A percentile compares a stretch with the other conserved stretches of the same genome.
phyloP scores from a whole-genome alignment of 2,113 vertebrate species.

The Falcunculus frontatus region DNA sequence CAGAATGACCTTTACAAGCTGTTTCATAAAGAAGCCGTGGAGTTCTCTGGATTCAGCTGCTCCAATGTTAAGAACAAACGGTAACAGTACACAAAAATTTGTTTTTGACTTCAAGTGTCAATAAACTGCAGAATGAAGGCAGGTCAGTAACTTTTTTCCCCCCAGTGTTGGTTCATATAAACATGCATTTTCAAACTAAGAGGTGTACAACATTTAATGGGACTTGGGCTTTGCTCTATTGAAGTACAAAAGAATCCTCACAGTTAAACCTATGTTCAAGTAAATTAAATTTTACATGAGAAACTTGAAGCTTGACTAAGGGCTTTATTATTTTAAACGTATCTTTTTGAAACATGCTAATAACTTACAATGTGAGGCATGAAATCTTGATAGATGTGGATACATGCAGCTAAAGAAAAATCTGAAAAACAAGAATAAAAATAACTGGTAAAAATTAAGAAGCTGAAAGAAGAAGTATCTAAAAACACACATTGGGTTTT shows the following conservation, averaged over 20 bases:
- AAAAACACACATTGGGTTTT: neutral
- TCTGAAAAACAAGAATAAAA: neutral
- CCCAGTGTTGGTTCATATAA: neutral
- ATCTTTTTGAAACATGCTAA: neutral
- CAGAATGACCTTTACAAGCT: neutral
- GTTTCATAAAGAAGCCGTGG: neutral
- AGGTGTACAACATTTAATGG: neutral
- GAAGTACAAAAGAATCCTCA: neutral
- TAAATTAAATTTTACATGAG: neutral
- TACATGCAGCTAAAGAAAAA: neutral
- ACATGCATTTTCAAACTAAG: neutral
- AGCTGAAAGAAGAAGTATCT: neutral
- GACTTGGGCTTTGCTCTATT: neutral
- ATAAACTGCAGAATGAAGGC: neutral
- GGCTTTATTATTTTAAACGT: neutral
- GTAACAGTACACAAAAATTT: neutral
- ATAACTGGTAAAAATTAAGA: neutral
- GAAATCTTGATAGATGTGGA: neutral
- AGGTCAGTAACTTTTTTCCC: neutral
- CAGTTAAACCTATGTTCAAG: neutral
- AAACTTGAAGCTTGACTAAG: neutral
- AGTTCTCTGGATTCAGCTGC: neutral
- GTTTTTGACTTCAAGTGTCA: neutral
- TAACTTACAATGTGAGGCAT: neutral
- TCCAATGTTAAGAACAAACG: neutral